These are phyloP conservation scores for Camptogramma bilineatum DNA, from an alignment of 2,888 invertebrate species.

Conservation along the genomic window DNA sequence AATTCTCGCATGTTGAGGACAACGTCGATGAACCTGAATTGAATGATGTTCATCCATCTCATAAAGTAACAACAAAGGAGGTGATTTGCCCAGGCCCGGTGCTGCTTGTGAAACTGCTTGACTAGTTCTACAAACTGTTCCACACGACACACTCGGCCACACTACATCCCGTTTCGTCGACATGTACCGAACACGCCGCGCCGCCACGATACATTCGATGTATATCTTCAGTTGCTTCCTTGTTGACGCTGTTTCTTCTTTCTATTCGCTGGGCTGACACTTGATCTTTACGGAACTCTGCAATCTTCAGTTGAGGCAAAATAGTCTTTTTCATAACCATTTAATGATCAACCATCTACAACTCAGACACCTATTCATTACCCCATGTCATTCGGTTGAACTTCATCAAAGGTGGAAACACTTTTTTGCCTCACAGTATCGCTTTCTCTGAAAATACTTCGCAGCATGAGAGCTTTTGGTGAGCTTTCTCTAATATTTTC, in stretches of 20 bases:
- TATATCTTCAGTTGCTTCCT: slow-evolving; percentile 39
- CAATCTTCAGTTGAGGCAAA: slow-evolving; percentile 38
- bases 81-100: slow-evolving; percentile 44
- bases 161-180: slow-evolving; percentile 44
- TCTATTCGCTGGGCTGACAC: slow-evolving; percentile 42
- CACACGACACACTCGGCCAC: slow-evolving; percentile 53
- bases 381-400: background rate
- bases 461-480: slow-evolving; percentile 45
- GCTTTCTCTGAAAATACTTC: slow-evolving; percentile 39
- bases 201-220: slow-evolving; percentile 43
- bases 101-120: slow-evolving; percentile 52
- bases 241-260: slow-evolving; percentile 39
- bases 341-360: background rate
- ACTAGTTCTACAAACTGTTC: slow-evolving; percentile 42
- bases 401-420: slow-evolving; percentile 25
- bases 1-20: too few relatives aligned
- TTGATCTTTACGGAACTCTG: slow-evolving; percentile 34
- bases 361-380: background rate
- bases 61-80: too few relatives aligned
- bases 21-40: too few relatives aligned
- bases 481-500: slow-evolving; percentile 42
- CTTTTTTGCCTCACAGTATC: slow-evolving; percentile 42
- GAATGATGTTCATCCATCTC: too few relatives aligned
- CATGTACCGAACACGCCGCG: slow-evolving; percentile 48
- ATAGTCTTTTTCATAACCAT: slow-evolving; percentile 22